Evolutionary conservation across 37 sponge, comb jelly and placozoan genomes (phyloP), one percentile per base, ranked within the genome.

Genomic region (Theonella swinhoei): DNA sequence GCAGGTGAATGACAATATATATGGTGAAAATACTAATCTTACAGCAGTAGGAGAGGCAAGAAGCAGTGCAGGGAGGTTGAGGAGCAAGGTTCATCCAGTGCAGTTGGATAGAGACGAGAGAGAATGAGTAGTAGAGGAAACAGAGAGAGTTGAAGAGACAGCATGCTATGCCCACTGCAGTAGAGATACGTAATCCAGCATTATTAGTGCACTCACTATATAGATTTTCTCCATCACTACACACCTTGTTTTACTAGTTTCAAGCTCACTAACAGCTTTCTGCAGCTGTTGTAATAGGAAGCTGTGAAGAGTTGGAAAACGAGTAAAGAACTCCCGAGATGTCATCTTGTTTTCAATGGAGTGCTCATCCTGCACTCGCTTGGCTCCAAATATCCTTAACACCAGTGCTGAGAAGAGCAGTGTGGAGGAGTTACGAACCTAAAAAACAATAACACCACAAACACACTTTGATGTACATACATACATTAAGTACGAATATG

Each of bases 371-470:
- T 79, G 72, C 23, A 85, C 89, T 36, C 72, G 47, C 73, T 91
- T 96, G 17, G 91, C 97, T 31, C 97, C 97, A 89, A 96, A 96
- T 22, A 96, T 79, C 36, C 97, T 64, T 34, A 76, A 28, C 1
- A 89, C 59, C 39, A 96, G 42, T 22, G 94, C 80, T 83, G 85
- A 90, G 67, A 93, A 88, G 17, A 96, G 78, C 84, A 96, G 77
- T 54, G 88, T 93, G 28, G 89, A 82, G 25, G 94, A 88, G 60
- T 96, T 96, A n/a, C 97, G 84, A 0, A 95, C 70, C 95, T 95
- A 33, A 24, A 66, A 20, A 70, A 62, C 20, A 32, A 37, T 3
- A 26, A 42, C 25, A 73, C 14, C 54, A 68, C 19, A 9, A 63
- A 28, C 26, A 63, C 26, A 63, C 64, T 28, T 28, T 3, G 9